phyloP scores from a whole-genome alignment of 2,797 vertebrate species.

The Astyanax mexicanus region DNA sequence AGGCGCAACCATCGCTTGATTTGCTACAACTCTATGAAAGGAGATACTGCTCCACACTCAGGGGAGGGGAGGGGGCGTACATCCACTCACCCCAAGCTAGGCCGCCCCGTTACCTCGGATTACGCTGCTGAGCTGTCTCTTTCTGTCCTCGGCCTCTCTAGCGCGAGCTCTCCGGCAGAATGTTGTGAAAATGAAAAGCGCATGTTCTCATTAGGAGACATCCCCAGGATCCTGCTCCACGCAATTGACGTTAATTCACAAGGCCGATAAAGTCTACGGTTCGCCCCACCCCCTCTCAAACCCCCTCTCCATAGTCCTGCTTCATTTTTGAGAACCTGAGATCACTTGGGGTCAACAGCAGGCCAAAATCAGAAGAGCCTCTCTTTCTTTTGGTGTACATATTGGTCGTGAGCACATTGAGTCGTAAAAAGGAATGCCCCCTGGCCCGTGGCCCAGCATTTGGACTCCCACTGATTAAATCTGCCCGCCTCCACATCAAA shows the following conservation, averaged over 20 bases:
- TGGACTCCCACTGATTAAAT: conserved; percentile 54
- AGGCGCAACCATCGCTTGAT: conserved; percentile 38
- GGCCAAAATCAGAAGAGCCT: conserved; percentile 69
- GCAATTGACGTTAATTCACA: conserved; percentile 75
- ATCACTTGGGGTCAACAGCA: conserved; percentile 75
- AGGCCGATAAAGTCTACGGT: conserved; percentile 69
- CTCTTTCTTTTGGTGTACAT: conserved; percentile 56
- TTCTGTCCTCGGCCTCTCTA: conserved; percentile 39
- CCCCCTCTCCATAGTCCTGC: conserved; percentile 30
- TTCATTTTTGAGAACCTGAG: conserved; percentile 73
- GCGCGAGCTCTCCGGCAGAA: conserved; percentile 50
- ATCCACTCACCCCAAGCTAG: conserved; percentile 30
- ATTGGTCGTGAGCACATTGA: conserved; percentile 16
- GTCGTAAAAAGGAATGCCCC: conserved; percentile 31
- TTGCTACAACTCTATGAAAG: conserved; percentile 54
- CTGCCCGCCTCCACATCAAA: conserved; percentile 52
- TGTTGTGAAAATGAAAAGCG: conserved; percentile 75
- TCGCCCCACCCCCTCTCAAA: conserved; percentile 57
- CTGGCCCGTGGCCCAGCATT: conserved; percentile 35
- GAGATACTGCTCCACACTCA: conserved; percentile 39
- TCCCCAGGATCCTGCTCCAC: conserved; percentile 63
- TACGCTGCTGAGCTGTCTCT: conserved; percentile 13
- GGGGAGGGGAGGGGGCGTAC: conserved; percentile 29
- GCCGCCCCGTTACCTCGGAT: conserved; percentile 45
- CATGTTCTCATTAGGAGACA: conserved; percentile 69